Base-by-base conservation (phyloP, 2,888 invertebrate genomes). In the Epirrhoe alternata region DNA sequence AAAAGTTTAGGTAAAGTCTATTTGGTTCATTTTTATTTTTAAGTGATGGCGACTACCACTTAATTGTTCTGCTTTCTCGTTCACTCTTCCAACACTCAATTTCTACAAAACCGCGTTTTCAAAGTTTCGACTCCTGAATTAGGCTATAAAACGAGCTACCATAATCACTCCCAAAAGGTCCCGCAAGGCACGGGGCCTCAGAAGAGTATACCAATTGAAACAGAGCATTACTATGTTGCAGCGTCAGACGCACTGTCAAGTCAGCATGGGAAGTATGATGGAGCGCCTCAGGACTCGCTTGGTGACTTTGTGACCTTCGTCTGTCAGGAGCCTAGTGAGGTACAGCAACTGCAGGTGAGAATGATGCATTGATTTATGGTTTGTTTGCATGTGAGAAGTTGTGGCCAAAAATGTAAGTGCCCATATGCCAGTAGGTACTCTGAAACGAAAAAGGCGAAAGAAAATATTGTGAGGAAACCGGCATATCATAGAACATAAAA, bases 221-320 rank as follows among this genome's bases (percentile, higher is more conserved):
- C 49, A 68, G 51, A 59, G n/a, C 50, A 49, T 58, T 71, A 7
- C 7, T 31, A 55, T 56, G 56, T 71, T 77, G 4, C 83, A 90
- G 89, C 89, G 38, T 88, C 90, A 64, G 90, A 90, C 60, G 79
- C 81, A 0, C 69, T 93, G 14, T 80, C 87, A 7, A 88, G 85
- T 57, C 92, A 92, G 74, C 92, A 93, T 68, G 74, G 82, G 1
- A 97, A 97, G 85, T 90, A 92, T 47, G 92, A 94, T 52, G 88
- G 91, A 0, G 86, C 93, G 6, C 97, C 97, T 0, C 97, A 97
- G 84, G 98, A 99, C 87, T 97, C 97, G 0, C 95, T 99, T 73
- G 97, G 98, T 1, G 99, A 99, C 90, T 99, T 99, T 89, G 99
- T 99, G 73, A 98, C 98, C 52, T 97, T 99, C 83, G 99, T 99